Evolutionary conservation across 2,888 invertebrate genomes (phyloP), one percentile per base, ranked within the genome.

Genomic region (Watsonalla binaria): DNA sequence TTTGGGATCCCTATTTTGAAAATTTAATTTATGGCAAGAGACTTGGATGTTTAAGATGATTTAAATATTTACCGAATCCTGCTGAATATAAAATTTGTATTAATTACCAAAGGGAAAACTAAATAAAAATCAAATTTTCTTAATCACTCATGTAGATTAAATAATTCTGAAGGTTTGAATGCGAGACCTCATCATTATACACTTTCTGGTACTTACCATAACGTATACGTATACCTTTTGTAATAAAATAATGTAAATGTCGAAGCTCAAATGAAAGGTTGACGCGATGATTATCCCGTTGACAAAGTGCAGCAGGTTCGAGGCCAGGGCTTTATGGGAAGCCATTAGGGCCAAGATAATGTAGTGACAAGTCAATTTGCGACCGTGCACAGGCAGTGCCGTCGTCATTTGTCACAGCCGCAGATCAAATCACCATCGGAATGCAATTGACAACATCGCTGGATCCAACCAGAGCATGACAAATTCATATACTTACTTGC

Each of bases 281-380:
- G 42, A 11, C 42, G 5, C 11, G 5, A 42, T 42, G 42, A 42
- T 42, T 42, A 42, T 42, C 42, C 11, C 11, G 5, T 5, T 11
- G 42, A 42, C 42, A 42, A 42, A 42, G 42, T 11, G 11, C 42
- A 42, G 42, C 11, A 11, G 42, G 11, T 42, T 42, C 11, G 42
- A 48, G 46, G 51, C 45, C 35, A 55, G 54, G 47, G 51, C 51
- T 51, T 54, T 46, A 50, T 49, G 55, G 56, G 48, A 47, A 51
- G 71, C 63, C 66, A 76, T 77, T 72, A 76, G 59, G 59, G 63
- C 54, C 66, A 61, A 68, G 70, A 73, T 77, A 66, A 68, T 61
- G 62, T 51, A 68, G 63, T 65, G 78, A 77, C 75, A 66, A 74
- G 74, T 80, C 76, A 80, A 80, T 80, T 72, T 74, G 72, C 68